Evolutionary conservation across 2,888 invertebrate genomes (phyloP).

Genomic region (Pollenia angustigena): DNA sequence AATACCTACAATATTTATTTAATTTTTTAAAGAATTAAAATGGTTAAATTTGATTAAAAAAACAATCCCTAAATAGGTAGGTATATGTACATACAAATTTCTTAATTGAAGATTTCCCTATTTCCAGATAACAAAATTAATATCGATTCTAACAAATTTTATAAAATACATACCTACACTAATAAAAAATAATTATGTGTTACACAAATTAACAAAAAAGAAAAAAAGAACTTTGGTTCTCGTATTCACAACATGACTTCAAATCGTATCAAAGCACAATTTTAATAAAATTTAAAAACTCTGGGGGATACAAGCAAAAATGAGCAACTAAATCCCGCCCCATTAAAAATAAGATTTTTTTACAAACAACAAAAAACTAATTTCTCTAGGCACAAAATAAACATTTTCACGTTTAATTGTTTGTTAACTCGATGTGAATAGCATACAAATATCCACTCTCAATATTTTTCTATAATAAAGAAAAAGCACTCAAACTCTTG

Average conservation of each 20-base stretch:
- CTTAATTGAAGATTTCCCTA: not conserved
- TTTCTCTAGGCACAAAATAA: not conserved
- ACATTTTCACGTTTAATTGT: conserved; percentile 9
- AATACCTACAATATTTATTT: not conserved
- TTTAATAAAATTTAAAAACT: not conserved
- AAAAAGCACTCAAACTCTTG: conserved; percentile 48
- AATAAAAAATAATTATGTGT: conserved; percentile 34
- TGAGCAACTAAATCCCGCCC: conserved; percentile 73
- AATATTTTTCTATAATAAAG: not conserved
- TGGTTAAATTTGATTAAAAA: not conserved
- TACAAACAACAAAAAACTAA: conserved; percentile 11
- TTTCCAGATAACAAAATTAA: conserved; percentile 3
- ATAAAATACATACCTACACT: not conserved
- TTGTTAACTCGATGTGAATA: conserved; percentile 23
- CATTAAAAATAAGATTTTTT: conserved; percentile 45
- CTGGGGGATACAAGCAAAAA: conserved; percentile 29
- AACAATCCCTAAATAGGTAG: no score
- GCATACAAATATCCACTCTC: not conserved
- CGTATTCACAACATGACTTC: not conserved
- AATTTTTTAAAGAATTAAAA: not conserved
- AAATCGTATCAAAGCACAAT: conserved; percentile 12
- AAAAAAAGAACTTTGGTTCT: not conserved
- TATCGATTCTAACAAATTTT: conserved; percentile 44
- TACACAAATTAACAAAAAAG: conserved; percentile 10
- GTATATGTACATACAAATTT: no score